Base-by-base conservation (phyloP, 2,113 vertebrate genomes). In the Anguilla japonica region DNA sequence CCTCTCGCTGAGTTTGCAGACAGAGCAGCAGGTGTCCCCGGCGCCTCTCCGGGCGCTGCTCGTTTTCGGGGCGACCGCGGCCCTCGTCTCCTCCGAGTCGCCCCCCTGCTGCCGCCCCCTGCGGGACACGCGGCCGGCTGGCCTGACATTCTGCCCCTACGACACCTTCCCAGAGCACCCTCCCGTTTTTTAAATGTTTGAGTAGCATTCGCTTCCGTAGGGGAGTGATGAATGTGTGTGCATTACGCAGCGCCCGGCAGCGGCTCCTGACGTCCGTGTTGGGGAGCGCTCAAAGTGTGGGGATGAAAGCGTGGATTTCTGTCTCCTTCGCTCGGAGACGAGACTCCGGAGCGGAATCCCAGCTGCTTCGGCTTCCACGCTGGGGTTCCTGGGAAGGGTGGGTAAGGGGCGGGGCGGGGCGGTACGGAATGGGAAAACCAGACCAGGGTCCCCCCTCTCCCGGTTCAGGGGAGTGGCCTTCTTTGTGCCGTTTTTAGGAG, bases 11-110 rank as follows among this genome's bases (percentile, higher is more conserved):
- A 60, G 80, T 60, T 85, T 89, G 20, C 83, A 83, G 56, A 41
- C 88, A 85, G 53, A 89, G 89, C 79, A 91, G 89, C 90, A 91
- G 88, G 89, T 86, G 89, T 87, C 85, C 75, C 34, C 20, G 81
- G 60, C 87, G 88, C 91, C 89, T 85, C 85, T 88, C 56, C n/a
- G 90, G 26, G 89, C 91, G 87, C 84, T 39, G 5, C 34, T 46
- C 50, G 13, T 53, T 53, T 40, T 67, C 87, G 84, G 81, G 89
- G 5, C 6, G 3, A 56, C 50, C 80, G 22, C 41, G 86, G 60
- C 60, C 22, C 18, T 26, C 60, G 50, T 14, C 50, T 13, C 13
- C 50, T 53, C 50, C 13, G 9, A 53, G 9, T 8, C 50, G 13
- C 7, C 13, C 50, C 34, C 34, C 34, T 34, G 34, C 34, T 34